phyloP scores from a whole-genome alignment of 1,140 invertebrate species.

The Bombus ignitus region DNA sequence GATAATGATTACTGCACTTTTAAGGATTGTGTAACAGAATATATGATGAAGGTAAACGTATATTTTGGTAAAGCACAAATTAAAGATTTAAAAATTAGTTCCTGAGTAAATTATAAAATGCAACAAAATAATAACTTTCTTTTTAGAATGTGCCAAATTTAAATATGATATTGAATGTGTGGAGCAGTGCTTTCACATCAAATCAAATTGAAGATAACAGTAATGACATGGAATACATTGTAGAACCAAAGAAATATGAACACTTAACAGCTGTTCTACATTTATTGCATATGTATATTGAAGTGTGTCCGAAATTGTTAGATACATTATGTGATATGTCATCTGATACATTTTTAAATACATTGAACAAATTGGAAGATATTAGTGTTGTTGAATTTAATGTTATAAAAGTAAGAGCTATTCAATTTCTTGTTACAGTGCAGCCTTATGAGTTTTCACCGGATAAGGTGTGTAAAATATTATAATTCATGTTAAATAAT shows the following conservation, averaged over 20 bases:
- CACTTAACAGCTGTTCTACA: slow-evolving; percentile 83
- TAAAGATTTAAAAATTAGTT: neutral
- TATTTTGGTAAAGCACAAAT: neutral
- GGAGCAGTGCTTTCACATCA: slow-evolving; percentile 77
- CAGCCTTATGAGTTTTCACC: slow-evolving; percentile 84
- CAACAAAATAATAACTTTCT: neutral
- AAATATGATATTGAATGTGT: slow-evolving; percentile 80
- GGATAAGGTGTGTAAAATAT: slow-evolving; percentile 75
- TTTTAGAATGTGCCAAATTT: slow-evolving; percentile 83
- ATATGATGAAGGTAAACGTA: slow-evolving; percentile 68
- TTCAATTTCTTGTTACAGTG: slow-evolving; percentile 85
- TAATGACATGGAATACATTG: slow-evolving; percentile 64
- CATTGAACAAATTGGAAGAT: slow-evolving; percentile 64
- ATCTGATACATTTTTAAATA: slow-evolving; percentile 69
- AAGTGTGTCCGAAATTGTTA: slow-evolving; percentile 83
- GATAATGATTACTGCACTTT: slow-evolving; percentile 54
- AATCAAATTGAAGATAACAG: slow-evolving; percentile 60
- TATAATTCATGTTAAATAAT: neutral
- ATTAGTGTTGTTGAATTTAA: slow-evolving; percentile 71
- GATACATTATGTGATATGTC: slow-evolving; percentile 73
- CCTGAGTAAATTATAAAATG: slow-evolving; percentile 1
- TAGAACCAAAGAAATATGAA: slow-evolving; percentile 70
- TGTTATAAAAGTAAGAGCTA: slow-evolving; percentile 86
- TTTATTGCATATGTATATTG: slow-evolving; percentile 83
- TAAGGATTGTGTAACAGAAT: slow-evolving; percentile 63